These are phyloP conservation scores for Phoxinus dragarum DNA, from an alignment of 2,797 vertebrate species.

Conservation along the genomic window DNA sequence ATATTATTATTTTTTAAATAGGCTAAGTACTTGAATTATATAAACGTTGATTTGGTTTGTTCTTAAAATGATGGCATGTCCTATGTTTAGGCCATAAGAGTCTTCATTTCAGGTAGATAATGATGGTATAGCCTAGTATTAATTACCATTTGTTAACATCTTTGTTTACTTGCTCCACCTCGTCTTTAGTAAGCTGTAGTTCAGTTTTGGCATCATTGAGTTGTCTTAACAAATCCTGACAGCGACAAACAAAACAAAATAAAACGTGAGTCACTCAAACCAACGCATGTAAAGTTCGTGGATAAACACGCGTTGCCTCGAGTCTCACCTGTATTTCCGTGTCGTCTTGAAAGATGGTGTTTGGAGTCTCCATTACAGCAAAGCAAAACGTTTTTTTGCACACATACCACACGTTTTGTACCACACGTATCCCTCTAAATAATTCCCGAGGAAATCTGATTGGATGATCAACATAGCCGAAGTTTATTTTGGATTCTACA, in stretches of 20 bases:
- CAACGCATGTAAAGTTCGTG: not conserved
- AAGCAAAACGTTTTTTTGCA: not conserved
- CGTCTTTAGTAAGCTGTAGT: slow-evolving; percentile 47
- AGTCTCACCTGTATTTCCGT: slow-evolving; percentile 49
- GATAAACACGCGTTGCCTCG: not conserved
- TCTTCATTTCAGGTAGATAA: not conserved
- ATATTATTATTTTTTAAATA: not conserved
- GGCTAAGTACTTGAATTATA: not conserved
- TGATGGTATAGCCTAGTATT: not conserved
- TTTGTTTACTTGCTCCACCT: slow-evolving; percentile 42
- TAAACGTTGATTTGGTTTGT: not conserved
- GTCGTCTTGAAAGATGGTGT: slow-evolving; percentile 13
- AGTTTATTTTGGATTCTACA: no score
- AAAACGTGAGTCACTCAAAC: not conserved
- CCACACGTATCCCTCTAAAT: not conserved
- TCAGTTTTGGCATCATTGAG: slow-evolving; percentile 51
- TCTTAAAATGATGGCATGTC: not conserved
- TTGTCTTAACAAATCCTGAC: slow-evolving; percentile 44
- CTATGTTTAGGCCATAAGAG: not conserved
- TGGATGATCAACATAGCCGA: no score
- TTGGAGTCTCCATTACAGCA: slow-evolving; percentile 12
- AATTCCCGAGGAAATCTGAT: no score
- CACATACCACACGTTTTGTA: no score
- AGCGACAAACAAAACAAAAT: not conserved
- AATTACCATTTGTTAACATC: slow-evolving; percentile 56